Conservation (phyloP, 37 sponge, comb jelly and placozoan genomes). For the Mnemiopsis leidyi region DNA sequence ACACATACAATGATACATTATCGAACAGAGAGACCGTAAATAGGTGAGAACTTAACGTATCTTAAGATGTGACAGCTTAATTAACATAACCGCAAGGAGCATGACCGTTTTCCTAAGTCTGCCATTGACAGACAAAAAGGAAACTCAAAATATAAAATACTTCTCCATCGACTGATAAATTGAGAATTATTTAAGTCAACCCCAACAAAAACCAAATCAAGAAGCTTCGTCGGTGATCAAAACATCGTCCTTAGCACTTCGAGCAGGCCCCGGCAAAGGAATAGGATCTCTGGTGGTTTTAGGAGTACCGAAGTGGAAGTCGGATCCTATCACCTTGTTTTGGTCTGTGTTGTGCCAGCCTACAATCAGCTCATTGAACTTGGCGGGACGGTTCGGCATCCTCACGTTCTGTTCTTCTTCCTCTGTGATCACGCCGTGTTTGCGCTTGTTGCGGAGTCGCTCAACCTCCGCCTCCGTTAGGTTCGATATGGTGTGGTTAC, state of each 20-base stretch:
- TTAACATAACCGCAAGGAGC: too few species aligned
- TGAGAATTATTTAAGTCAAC: too few species aligned
- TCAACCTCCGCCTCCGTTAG: not conserved
- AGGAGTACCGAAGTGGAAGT: conserved; percentile 29
- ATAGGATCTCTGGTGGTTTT: conserved; percentile 37
- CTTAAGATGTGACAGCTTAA: too few species aligned
- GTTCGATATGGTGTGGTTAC: conserved; percentile 28
- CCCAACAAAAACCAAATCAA: too few species aligned
- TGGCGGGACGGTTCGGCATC: not conserved
- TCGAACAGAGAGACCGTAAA: too few species aligned
- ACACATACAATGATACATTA: too few species aligned
- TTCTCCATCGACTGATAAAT: too few species aligned
- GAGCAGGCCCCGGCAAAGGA: not conserved
- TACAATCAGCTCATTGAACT: conserved; percentile 29
- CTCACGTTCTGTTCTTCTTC: not conserved
- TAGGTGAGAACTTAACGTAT: too few species aligned
- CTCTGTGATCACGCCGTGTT: not conserved
- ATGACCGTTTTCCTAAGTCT: too few species aligned
- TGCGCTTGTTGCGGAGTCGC: not conserved
- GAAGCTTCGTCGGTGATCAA: conserved; percentile 6
- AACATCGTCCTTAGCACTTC: not conserved
- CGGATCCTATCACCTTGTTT: not conserved
- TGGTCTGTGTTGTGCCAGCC: conserved; percentile 29
- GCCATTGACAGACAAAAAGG: too few species aligned
- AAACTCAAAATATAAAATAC: too few species aligned